Base-by-base conservation (phyloP, 2,797 vertebrate species). In the Sebastolobus alascanus region DNA sequence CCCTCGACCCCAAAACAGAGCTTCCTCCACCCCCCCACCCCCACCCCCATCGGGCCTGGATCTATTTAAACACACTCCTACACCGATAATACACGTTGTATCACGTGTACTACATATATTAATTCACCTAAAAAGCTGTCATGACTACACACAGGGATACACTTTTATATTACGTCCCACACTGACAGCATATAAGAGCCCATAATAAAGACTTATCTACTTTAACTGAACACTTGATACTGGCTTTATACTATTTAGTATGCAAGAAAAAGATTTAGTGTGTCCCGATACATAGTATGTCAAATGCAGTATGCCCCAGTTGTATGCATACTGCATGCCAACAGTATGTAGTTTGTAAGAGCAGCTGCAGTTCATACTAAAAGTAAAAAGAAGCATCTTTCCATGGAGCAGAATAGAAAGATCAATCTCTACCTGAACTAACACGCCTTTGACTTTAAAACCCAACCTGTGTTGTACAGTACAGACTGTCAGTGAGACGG, bases 1-100 rank as follows among this genome's bases (percentile, higher is more conserved):
- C 58, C 75, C 66, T 81, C 22, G 3, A 85, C 54, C 73, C 77
- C 40, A 29, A 65, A 20, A 83, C 29, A 73, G 11, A 64, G 2
- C 65, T 60, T 20, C 2, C 5, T 0, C 1, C 18, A 2, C 11
- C 5, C 20, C 4, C 14, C 10, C 18, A 1, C 7, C 31, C 8
- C 11, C 7, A n/a, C 27, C 4, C 25, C 12, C 5, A 40, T 12
- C 12, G 0, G 10, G 14, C 50, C 52, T 43, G 12, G 3, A 50
- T 33, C 33, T 12, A 43, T 33, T n/a, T 20, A 10, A 18, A n/a
- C 22, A 59, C 35, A 27, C 38, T 22, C 13, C 5, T 14, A 20
- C 43, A 9, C 14, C 9, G 20, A 9, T 46, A 20, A 68, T 27
- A 22, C 0, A 65, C 0, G 4, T 25, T 25, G 9, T 6, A 33